Conservation (phyloP, 2,888 invertebrate species). For the Synanthedon formicaeformis region DNA sequence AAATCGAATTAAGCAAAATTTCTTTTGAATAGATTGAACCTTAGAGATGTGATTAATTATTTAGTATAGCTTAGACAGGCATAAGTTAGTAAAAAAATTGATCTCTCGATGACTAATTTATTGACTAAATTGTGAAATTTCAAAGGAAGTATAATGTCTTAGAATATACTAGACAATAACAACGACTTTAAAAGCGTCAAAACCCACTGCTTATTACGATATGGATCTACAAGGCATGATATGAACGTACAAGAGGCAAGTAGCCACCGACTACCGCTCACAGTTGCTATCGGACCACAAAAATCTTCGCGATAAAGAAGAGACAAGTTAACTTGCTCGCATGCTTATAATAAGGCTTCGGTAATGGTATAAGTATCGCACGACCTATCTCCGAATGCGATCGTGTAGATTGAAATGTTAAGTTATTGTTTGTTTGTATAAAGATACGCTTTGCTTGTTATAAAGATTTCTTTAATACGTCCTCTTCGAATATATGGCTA, state of each 20-base stretch:
- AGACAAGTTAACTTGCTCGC: constrained; percentile 63
- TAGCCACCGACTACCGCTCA: constrained; percentile 19
- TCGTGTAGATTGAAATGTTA: constrained; percentile 65
- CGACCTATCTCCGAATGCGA: constrained; percentile 47
- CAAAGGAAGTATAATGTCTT: no score
- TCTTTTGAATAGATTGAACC: no score
- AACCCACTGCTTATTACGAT: constrained; percentile 29
- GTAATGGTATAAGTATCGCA: constrained; percentile 55
- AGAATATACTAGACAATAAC: constrained; percentile 21
- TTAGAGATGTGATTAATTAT: no score
- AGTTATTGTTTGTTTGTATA: constrained; percentile 30
- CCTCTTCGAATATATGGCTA: no score
- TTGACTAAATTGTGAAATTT: no score
- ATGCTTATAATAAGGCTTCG: constrained; percentile 50
- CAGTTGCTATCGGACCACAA: constrained; percentile 48
- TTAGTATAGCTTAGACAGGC: no score
- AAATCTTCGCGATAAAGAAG: constrained; percentile 57
- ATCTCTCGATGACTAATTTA: no score
- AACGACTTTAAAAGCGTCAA: constrained; percentile 27
- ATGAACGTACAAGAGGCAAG: constrained; percentile 24
- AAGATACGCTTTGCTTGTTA: background rate
- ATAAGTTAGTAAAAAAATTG: no score
- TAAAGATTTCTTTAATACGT: background rate
- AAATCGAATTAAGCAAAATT: no score
- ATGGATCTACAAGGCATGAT: constrained; percentile 26